Conservation (phyloP, 2,888 invertebrate species). For the Epirrhoe alternata region DNA sequence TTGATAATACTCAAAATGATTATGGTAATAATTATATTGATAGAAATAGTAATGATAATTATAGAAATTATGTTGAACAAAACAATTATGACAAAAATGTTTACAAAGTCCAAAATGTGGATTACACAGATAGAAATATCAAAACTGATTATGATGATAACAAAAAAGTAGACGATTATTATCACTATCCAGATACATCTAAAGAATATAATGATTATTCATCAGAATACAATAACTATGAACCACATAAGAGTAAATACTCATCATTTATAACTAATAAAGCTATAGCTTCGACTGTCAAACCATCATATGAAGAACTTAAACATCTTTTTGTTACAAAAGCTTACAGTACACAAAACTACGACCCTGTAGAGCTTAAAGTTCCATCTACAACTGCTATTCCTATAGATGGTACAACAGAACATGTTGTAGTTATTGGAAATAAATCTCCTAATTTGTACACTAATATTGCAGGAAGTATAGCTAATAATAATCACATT, state of each 20-base stretch:
- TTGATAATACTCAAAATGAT: slow-evolving; percentile 32
- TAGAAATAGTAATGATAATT: slow-evolving; percentile 29
- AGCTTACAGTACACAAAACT: slow-evolving; percentile 50
- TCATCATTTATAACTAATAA: slow-evolving; percentile 41
- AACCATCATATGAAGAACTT: slow-evolving; percentile 59
- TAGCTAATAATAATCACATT: slow-evolving; percentile 49
- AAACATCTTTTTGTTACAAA: slow-evolving; percentile 62
- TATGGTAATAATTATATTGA: slow-evolving; percentile 28
- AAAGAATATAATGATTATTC: slow-evolving; percentile 74
- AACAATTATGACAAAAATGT: slow-evolving; percentile 29
- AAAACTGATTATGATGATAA: slow-evolving; percentile 40
- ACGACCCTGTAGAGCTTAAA: slow-evolving; percentile 53
- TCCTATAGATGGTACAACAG: slow-evolving; percentile 53
- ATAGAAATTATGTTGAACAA: not conserved
- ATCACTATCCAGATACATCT: slow-evolving; percentile 60
- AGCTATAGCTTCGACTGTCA: slow-evolving; percentile 47
- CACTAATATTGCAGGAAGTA: slow-evolving; percentile 58
- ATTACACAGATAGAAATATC: slow-evolving; percentile 42
- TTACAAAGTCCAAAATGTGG: slow-evolving; percentile 35
- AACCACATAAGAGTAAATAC: slow-evolving; percentile 66
- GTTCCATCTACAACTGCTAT: slow-evolving; percentile 54
- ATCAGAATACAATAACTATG: slow-evolving; percentile 60
- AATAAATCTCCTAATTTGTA: slow-evolving; percentile 59
- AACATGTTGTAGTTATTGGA: slow-evolving; percentile 62
- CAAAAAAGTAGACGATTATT: slow-evolving; percentile 34